phyloP scores from a whole-genome alignment of 1,140 invertebrate genomes.

The Notospermus geniculatus region DNA sequence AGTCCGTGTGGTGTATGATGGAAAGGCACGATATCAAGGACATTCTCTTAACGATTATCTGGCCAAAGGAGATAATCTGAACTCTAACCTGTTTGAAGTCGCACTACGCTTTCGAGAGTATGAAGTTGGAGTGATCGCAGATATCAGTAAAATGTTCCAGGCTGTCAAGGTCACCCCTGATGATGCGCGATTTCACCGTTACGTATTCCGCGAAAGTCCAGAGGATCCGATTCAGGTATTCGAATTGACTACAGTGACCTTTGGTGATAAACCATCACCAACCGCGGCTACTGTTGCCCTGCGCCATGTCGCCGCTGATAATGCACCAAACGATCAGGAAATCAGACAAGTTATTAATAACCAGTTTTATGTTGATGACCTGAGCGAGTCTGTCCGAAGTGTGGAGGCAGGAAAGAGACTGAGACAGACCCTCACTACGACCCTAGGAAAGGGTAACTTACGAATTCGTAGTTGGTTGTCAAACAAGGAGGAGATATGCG shows the following conservation, averaged over 20 bases:
- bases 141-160: not conserved
- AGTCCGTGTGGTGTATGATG: too few species aligned
- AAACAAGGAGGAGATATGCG: not conserved
- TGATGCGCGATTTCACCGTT: not conserved
- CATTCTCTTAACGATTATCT: too few species aligned
- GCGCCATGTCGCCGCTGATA: not conserved
- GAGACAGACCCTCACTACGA: not conserved
- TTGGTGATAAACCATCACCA: not conserved
- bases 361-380: slow-evolving; percentile 1
- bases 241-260: not conserved
- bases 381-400: not conserved
- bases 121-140: not conserved
- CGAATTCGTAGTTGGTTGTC: not conserved
- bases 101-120: too few species aligned
- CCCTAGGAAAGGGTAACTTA: not conserved
- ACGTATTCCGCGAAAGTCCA: not conserved
- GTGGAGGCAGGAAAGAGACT: not conserved
- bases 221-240: not conserved
- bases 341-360: not conserved
- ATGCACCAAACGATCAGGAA: not conserved
- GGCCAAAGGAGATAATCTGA: too few species aligned
- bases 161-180: not conserved
- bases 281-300: not conserved
- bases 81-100: too few species aligned
- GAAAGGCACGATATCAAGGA: too few species aligned